Evolutionary conservation across 2,888 invertebrate species (phyloP), one percentile per base, ranked within the genome.

Genomic region (Sepioteuthis lessoniana): DNA sequence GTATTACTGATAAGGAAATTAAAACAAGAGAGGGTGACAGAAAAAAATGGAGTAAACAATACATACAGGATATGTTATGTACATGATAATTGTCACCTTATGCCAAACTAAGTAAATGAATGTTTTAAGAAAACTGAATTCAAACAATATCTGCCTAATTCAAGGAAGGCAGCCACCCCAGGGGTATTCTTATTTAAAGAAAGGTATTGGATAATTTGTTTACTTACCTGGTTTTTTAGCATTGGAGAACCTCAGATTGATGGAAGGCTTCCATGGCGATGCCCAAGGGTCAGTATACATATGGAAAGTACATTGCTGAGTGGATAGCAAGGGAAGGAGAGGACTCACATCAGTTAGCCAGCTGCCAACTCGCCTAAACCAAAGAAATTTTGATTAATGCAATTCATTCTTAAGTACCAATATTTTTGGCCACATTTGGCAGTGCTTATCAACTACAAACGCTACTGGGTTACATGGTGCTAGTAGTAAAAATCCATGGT

Each of bases 281-380:
- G 95, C 96, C 95, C 95, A 96, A 38, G 95, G 94, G 13, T 95
- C 95, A 55, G 95, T 95, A 90, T 95, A 96, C 96, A 96, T 95
- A 28, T 95, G 95, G 90, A 96, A 96, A 35, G 95, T 95, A 94
- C 96, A 96, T 13, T 93, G 94, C 19, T 94, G 91, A 42, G 90
- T 92, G 19, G 94, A 94, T 42, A 96, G 93, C 47, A 96, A 94
- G 16, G 96, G 96, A n/a, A 96, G 94, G 28, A 96, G 94, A 7
- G 96, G 94, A 13, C 95, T 95, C 31, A 96, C 95, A 92, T 96
- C 95, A 25, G 96, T 96, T 93, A 96, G 35, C 96, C 96, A 96
- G 90, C 95, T 94, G 19, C 96, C 96, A 93, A 96, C 95, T 60
- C 96, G 95, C 93, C 96, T 96, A 93, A 35, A 93, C 91, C n/a